Conservation (phyloP, 2,797 vertebrate genomes). For the Microctenopoma steveboyesi region DNA sequence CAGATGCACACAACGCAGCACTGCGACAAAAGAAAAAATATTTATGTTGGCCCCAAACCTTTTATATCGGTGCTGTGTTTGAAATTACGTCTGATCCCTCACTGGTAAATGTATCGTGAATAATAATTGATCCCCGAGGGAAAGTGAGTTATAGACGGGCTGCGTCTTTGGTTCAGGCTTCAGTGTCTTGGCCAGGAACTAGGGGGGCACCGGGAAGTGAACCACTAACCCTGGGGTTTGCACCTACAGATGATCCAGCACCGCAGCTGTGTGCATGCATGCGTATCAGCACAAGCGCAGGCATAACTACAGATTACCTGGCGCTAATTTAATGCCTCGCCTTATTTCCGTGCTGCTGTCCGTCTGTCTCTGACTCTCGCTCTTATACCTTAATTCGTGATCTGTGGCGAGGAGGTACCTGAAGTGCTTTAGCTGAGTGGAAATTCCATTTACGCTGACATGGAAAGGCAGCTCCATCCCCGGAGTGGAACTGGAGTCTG, state of each 20-base stretch:
- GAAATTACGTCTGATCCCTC: constrained; percentile 50
- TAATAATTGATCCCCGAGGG: too few relatives aligned
- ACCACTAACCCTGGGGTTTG: too few relatives aligned
- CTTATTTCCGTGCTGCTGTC: constrained; percentile 27
- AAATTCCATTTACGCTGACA: constrained; percentile 78
- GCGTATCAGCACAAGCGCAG: neutral
- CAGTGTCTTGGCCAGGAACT: too few relatives aligned
- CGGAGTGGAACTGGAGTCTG: constrained; percentile 68
- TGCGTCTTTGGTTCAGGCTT: too few relatives aligned
- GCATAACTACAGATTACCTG: constrained; percentile 24
- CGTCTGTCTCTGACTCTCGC: constrained; percentile 35
- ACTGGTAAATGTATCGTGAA: constrained; percentile 13
- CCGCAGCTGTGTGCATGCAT: neutral
- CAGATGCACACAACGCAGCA: too few relatives aligned
- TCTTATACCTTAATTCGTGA: constrained; percentile 65
- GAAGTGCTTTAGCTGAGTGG: constrained; percentile 71
- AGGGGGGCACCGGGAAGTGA: too few relatives aligned
- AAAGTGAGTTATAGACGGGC: too few relatives aligned
- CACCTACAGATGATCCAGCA: constrained; percentile 23
- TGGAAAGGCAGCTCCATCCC: constrained; percentile 65
- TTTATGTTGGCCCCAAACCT: neutral
- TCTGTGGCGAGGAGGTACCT: constrained; percentile 62
- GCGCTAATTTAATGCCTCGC: constrained; percentile 50
- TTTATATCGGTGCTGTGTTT: constrained; percentile 8
- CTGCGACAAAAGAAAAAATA: neutral